Evolutionary conservation across 2,888 invertebrate genomes (phyloP).

Genomic region (Anarsia innoxiella): DNA sequence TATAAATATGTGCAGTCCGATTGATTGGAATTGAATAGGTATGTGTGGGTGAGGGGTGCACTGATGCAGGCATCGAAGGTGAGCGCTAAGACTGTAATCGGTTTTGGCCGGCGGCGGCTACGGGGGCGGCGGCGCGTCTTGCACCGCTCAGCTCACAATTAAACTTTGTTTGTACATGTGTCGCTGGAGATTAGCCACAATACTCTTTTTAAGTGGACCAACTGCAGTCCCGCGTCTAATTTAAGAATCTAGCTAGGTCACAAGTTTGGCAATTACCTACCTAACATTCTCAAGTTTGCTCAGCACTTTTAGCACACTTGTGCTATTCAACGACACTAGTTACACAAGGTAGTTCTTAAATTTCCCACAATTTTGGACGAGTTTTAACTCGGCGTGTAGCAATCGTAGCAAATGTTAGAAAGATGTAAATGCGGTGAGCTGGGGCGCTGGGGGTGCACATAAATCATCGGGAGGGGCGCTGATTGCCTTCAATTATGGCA

Average conservation of each 20-base stretch:
- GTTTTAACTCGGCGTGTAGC: conserved; percentile 8
- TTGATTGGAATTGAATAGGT: conserved; percentile 75
- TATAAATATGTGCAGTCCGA: conserved; percentile 69
- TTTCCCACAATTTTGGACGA: conserved; percentile 6
- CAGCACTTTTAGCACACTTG: too few relatives aligned
- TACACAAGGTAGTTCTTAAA: too few relatives aligned
- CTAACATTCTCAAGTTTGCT: too few relatives aligned
- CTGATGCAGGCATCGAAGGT: conserved; percentile 64
- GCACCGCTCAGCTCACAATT: conserved; percentile 56
- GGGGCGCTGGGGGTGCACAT: conserved; percentile 29
- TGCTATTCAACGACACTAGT: too few relatives aligned
- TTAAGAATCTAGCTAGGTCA: conserved; percentile 62
- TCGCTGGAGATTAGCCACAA: conserved; percentile 72
- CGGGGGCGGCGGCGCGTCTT: conserved; percentile 18
- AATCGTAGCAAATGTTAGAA: conserved; percentile 41
- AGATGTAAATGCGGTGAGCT: conserved; percentile 50
- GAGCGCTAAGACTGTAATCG: conserved; percentile 75
- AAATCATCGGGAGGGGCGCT: conserved; percentile 62
- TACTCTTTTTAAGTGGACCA: conserved; percentile 72
- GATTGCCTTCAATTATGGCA: conserved; percentile 71
- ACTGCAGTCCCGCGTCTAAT: conserved; percentile 62
- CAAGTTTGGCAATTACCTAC: conserved; percentile 47
- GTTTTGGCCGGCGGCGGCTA: conserved; percentile 61
- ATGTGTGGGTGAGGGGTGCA: too few relatives aligned
- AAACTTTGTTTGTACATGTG: conserved; percentile 75